These are phyloP conservation scores for Cheilosia urbana DNA, from an alignment of 2,888 invertebrate species.

Conservation along the genomic window DNA sequence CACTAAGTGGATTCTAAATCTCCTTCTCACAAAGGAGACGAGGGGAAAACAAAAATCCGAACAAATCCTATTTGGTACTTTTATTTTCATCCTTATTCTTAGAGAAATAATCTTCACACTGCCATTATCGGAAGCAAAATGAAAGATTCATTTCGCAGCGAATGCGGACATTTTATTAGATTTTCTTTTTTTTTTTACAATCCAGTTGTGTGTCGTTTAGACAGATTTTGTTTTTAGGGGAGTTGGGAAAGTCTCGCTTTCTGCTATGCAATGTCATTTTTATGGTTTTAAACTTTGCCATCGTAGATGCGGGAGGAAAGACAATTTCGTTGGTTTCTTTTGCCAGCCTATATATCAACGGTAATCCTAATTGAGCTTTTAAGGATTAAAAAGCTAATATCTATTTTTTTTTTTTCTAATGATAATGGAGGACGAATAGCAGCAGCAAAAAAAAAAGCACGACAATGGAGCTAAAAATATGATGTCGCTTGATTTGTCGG, in stretches of 20 bases:
- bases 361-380: slow-evolving; percentile 73
- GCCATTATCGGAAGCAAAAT: slow-evolving; percentile 42
- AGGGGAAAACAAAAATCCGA: neutral
- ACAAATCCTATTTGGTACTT: slow-evolving; percentile 57
- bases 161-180: slow-evolving; percentile 68
- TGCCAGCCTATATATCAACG: slow-evolving; percentile 41
- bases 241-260: neutral
- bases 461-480: slow-evolving; percentile 35
- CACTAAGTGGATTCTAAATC: slow-evolving; percentile 46
- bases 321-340: neutral
- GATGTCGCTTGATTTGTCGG: slow-evolving; percentile 38
- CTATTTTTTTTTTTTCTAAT: slow-evolving; percentile 54
- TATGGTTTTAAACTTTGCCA: slow-evolving; percentile 66
- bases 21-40: neutral
- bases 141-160: slow-evolving; percentile 46
- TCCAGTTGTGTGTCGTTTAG: slow-evolving; percentile 63
- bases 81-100: slow-evolving; percentile 52
- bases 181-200: slow-evolving; percentile 67
- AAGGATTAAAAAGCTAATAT: slow-evolving; percentile 70
- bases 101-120: slow-evolving; percentile 53
- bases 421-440: slow-evolving; percentile 54
- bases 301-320: neutral
- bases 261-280: slow-evolving; percentile 7
- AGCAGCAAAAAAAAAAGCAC: slow-evolving; percentile 26
- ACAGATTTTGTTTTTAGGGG: neutral